These are phyloP conservation scores for Xanthia togata DNA, from an alignment of 2,888 invertebrate species.

Conservation along the genomic window DNA sequence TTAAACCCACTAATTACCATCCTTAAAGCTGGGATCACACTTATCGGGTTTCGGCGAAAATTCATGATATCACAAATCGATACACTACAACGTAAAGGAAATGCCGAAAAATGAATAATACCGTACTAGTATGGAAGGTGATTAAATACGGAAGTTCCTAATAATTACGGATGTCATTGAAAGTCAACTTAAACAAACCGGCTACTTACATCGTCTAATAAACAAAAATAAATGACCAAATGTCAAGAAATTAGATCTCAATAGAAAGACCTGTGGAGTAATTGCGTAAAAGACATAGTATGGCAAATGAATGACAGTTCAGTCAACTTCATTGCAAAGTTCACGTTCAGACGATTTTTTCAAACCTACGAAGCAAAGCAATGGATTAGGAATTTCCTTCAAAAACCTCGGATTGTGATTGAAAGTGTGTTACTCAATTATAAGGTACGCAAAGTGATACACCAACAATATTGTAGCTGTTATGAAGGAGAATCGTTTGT, in stretches of 20 bases:
- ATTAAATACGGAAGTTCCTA: conserved; percentile 19
- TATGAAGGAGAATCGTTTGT: no score
- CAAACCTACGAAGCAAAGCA: no score
- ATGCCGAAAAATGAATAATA: not conserved
- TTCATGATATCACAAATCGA: conserved; percentile 43
- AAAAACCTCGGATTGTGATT: no score
- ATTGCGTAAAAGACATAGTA: no score
- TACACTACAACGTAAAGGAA: conserved; percentile 13
- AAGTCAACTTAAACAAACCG: conserved; percentile 7
- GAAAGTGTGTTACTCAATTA: no score
- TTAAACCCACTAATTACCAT: conserved; percentile 52
- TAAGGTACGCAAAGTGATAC: no score
- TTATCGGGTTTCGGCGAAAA: conserved; percentile 49
- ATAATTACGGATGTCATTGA: conserved; percentile 25
- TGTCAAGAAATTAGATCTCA: not conserved
- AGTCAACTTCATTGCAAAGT: no score
- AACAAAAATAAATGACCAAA: conserved; percentile 13
- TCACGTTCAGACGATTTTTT: no score
- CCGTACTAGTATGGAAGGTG: not conserved
- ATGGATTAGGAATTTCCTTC: no score
- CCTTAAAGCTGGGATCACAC: conserved; percentile 54
- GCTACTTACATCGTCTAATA: not conserved
- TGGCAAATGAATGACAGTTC: no score
- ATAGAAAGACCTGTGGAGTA: not conserved
- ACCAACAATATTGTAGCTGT: no score